Percentiles rank a stretch among this genome's conserved stretches.
These are phyloP conservation scores for Esox lucius DNA, from an alignment of 2,797 vertebrate genomes.

Conservation along the genomic window DNA sequence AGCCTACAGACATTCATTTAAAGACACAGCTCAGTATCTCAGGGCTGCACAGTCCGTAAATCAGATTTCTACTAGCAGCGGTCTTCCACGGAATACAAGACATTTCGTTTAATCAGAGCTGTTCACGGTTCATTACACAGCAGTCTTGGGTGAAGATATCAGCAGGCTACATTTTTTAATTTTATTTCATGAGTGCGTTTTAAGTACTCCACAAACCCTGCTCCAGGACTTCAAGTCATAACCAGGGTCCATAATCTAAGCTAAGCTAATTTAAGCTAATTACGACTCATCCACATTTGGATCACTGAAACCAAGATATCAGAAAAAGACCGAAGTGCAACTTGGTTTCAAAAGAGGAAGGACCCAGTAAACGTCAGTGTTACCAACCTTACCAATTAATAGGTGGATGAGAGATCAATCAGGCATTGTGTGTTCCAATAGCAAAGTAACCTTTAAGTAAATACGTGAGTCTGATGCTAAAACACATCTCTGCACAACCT, in stretches of 20 bases:
- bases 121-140: conserved; percentile 23
- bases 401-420: conserved; percentile 49
- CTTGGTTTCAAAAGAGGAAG: conserved; percentile 41
- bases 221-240: conserved; percentile 42
- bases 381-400: conserved; percentile 53
- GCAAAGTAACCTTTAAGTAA: conserved; percentile 68
- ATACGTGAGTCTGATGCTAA: conserved; percentile 51
- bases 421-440: conserved; percentile 43
- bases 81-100: not conserved
- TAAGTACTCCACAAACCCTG: conserved; percentile 29
- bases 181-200: conserved; percentile 38
- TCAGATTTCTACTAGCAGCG: not conserved
- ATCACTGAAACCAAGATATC: conserved; percentile 48
- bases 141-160: conserved; percentile 27
- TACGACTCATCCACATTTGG: conserved; percentile 45
- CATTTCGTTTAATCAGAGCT: not conserved
- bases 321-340: conserved; percentile 53
- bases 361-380: conserved; percentile 58
- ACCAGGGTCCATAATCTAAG: conserved; percentile 43
- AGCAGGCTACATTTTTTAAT: conserved; percentile 13
- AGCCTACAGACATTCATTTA: not conserved
- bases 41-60: not conserved
- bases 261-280: conserved; percentile 29
- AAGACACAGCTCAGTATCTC: not conserved
- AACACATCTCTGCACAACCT: conserved; percentile 30